These are phyloP conservation scores for Poecile atricapillus DNA, from an alignment of 2,113 vertebrate genomes.

Conservation along the genomic window DNA sequence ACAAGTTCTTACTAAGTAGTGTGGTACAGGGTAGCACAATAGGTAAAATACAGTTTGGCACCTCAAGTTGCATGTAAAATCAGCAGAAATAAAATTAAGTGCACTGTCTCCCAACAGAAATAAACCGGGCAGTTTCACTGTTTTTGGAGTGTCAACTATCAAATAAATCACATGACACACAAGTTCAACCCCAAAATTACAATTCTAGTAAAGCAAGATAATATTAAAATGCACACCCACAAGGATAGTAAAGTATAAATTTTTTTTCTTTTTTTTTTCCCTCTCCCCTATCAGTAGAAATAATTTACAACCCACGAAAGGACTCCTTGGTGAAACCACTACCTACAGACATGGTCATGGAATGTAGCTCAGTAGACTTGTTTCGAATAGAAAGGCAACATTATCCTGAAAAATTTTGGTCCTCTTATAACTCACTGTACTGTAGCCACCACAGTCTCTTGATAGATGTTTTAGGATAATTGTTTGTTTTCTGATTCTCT, in stretches of 20 bases:
- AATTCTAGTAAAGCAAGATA: conserved; percentile 71
- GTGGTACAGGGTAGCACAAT: conserved; percentile 65
- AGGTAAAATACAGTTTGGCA: conserved; percentile 76
- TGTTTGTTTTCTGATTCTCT: neutral
- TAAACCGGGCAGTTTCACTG: conserved; percentile 55
- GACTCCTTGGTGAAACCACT: conserved; percentile 73
- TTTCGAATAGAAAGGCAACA: conserved; percentile 81
- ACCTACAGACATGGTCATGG: conserved; percentile 76
- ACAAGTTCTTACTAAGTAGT: conserved; percentile 69
- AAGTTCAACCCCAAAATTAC: conserved; percentile 68
- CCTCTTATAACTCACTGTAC: conserved; percentile 73
- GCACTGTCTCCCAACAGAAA: conserved; percentile 68
- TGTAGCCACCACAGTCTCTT: conserved; percentile 69
- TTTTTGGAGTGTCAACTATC: conserved; percentile 62
- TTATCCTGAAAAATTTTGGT: conserved; percentile 83
- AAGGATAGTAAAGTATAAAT: conserved; percentile 78
- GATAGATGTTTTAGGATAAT: conserved; percentile 33
- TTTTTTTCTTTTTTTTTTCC: neutral
- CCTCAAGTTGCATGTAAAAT: conserved; percentile 70
- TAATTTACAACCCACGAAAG: conserved; percentile 77
- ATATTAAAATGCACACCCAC: conserved; percentile 76
- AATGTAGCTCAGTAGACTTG: conserved; percentile 79
- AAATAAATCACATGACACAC: conserved; percentile 72
- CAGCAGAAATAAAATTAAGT: conserved; percentile 67
- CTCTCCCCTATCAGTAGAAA: conserved; percentile 79